Evolutionary conservation across 2,797 vertebrate genomes (phyloP), one percentile per base, ranked within the genome.

Genomic region (Crocidura indochinensis): DNA sequence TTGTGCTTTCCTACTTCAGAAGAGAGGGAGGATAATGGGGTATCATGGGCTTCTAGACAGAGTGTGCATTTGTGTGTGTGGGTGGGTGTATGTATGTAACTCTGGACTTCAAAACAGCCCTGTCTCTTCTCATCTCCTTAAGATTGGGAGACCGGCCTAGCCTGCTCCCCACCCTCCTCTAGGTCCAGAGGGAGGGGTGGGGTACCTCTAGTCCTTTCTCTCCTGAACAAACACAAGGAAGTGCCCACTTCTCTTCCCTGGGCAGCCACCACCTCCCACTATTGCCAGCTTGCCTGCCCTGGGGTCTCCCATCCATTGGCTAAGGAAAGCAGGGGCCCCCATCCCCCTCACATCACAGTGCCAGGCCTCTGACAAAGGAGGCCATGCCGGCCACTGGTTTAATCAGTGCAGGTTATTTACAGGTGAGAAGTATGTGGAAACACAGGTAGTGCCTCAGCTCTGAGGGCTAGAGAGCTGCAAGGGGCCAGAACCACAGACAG

Each of bases 381-480:
- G 79, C 89, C 49, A 81, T 0, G 12, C 92, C 22, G 29, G 94
- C 96, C 74, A 15, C 76, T 27, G 64, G 73, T 96, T 95, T 96
- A 96, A 95, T 97, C 95, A 95, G 92, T 95, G 90, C 88, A 72
- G 26, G 84, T 81, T 94, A 96, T 96, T 96, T 96, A 95, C 96
- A 96, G 85, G 96, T 87, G 67, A 74, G 76, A 87, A 15, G 12
- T 31, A 77, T 17, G 15, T 62, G 89, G 79, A 68, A 38, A 46
- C 64, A 76, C 60, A 19, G 24, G 60, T 38, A 38, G 60, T 22
- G 60, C 60, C 60, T 20, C 60, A 20, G 24, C 20, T 22, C 20
- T 7, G 60, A 22, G 24, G 60, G 60, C 24, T 9, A 10, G 20
- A 20, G 60, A 62, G 60, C 60, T 62, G 12, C 60, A 38, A 38